Conservation (phyloP, 2,888 invertebrate species). For the Nasonovia ribisnigri region DNA sequence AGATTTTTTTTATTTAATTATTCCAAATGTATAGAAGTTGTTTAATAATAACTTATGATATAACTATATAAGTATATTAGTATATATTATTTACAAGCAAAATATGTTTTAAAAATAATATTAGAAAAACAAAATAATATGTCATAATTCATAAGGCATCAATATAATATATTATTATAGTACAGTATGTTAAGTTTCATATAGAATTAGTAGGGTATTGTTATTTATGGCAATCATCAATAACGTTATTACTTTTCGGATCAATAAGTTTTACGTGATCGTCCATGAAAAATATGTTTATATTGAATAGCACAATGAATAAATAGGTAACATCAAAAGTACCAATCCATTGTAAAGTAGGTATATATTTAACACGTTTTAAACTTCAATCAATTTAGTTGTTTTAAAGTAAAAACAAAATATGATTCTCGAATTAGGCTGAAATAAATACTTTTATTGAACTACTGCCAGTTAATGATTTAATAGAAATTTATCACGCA, state of each 20-base stretch:
- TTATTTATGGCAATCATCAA: conserved; percentile 17
- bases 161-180: background rate
- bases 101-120: background rate
- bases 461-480: background rate
- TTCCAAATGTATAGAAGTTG: background rate
- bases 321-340: background rate
- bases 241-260: conserved; percentile 31
- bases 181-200: background rate
- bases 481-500: background rate
- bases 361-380: background rate
- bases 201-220: background rate
- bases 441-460: background rate
- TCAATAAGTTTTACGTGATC: conserved; percentile 1
- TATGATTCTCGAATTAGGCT: background rate
- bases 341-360: background rate
- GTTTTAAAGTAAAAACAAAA: background rate
- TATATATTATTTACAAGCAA: background rate
- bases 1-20: background rate
- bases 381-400: background rate
- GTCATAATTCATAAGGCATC: background rate
- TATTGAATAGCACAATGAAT: conserved; percentile 4
- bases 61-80: background rate
- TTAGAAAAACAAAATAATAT: background rate
- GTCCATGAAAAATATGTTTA: conserved; percentile 19
- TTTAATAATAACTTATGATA: background rate